Percentiles rank a stretch among this genome's conserved stretches.
These are phyloP conservation scores for Australoheros facetus DNA, from an alignment of 2,797 vertebrate genomes.

Conservation along the genomic window DNA sequence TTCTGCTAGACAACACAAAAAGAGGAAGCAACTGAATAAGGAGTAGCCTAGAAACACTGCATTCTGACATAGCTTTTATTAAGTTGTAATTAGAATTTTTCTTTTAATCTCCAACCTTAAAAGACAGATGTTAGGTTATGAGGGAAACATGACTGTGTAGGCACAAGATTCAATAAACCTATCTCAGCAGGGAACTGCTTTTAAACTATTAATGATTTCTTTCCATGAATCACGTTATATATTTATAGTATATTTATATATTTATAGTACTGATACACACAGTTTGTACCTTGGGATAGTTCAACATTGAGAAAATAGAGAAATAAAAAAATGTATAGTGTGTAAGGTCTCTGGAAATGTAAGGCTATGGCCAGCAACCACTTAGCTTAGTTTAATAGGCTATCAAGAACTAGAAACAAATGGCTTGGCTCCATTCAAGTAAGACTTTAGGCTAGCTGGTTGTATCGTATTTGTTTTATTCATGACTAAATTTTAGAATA, in stretches of 20 bases:
- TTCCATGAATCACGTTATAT: too few relatives aligned
- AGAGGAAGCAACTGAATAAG: background rate
- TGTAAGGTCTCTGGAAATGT: background rate
- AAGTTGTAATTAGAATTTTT: background rate
- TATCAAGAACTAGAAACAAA: background rate
- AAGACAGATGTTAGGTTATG: background rate
- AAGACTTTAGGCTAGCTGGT: background rate
- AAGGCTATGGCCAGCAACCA: background rate
- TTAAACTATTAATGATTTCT: too few relatives aligned
- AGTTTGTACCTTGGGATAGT: background rate
- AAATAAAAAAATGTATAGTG: background rate
- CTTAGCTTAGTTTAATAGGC: background rate
- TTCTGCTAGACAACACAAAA: conserved; percentile 37
- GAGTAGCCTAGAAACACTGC: background rate
- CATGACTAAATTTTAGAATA: background rate
- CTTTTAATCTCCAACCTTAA: background rate
- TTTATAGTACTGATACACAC: too few relatives aligned
- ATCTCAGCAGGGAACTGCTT: background rate
- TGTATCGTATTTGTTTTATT: background rate
- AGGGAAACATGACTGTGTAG: background rate
- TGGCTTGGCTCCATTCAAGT: background rate
- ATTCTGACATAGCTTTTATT: background rate
- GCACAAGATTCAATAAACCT: background rate
- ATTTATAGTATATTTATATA: too few relatives aligned
- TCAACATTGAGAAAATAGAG: background rate